phyloP scores from a whole-genome alignment of 2,888 invertebrate species.

The Schizotus pectinicornis region DNA sequence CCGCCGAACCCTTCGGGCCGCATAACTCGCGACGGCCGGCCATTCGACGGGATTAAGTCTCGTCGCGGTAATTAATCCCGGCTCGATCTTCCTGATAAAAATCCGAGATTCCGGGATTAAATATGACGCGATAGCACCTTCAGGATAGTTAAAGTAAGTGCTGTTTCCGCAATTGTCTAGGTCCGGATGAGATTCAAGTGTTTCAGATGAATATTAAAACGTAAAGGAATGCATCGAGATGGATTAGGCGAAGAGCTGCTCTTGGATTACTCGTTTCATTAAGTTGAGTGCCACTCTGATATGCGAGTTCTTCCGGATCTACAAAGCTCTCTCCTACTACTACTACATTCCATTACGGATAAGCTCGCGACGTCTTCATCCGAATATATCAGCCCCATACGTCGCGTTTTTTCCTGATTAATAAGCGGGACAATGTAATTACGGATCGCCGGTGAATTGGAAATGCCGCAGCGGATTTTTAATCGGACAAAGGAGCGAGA shows the following conservation, averaged over 20 bases:
- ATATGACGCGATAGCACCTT: conserved; percentile 5
- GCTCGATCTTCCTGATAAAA: conserved; percentile 1
- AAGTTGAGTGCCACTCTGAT: conserved; percentile 63
- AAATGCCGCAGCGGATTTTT: conserved; percentile 11
- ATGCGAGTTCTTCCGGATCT: conserved; percentile 54
- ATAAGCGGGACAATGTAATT: neutral
- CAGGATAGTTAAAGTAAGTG: conserved; percentile 52
- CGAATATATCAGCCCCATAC: conserved; percentile 30
- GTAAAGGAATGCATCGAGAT: conserved; percentile 58
- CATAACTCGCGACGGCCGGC: conserved; percentile 19
- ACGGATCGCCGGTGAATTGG: conserved; percentile 1
- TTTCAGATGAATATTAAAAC: conserved; percentile 59
- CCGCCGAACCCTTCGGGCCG: conserved; percentile 16
- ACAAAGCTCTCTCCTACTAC: conserved; percentile 34
- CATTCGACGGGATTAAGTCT: conserved; percentile 22
- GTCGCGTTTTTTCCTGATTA: conserved; percentile 11
- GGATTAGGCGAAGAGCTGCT: conserved; percentile 58
- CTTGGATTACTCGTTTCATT: conserved; percentile 64
- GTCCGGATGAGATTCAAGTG: conserved; percentile 53
- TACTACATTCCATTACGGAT: conserved; percentile 54
- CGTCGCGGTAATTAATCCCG: conserved; percentile 23
- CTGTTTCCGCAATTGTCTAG: conserved; percentile 56
- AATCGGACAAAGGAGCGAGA: conserved; percentile 12
- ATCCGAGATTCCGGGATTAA: neutral
- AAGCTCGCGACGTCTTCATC: conserved; percentile 54